Base-by-base conservation (phyloP, 2,113 vertebrate species). In the Reinhardtius hippoglossoides region DNA sequence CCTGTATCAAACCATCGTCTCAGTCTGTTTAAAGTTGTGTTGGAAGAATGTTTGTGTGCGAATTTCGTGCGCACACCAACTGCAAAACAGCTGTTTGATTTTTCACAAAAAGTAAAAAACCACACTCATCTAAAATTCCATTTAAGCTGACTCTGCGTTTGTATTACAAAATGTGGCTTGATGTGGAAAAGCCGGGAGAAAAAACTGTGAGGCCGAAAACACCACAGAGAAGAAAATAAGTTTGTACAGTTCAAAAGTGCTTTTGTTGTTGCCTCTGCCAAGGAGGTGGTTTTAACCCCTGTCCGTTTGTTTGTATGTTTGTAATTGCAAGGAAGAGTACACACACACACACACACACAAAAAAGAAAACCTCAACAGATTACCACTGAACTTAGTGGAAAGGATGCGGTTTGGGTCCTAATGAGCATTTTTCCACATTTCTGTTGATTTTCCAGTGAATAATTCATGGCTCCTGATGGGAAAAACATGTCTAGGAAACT, bases 1-100 rank as follows among this genome's bases (percentile, higher is more conserved):
- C 40, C 26, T 58, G 56, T 75, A 80, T 90, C 80, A 46, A 44
- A 27, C 44, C 1, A 23, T 46, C 59, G 57, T 86, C 66, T 76
- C 27, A n/a, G 54, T 59, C 27, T 70, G 37, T 15, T 15, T 57
- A 2, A 50, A 63, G 48, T 65, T 9, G 7, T 6, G 31, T 31
- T 0, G 31, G 31, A 31, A 1, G 31, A 31, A 7, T 31, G 54
- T 23, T 23, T 56, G 18, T 52, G 50, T 52, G 18, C 1, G 46
- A 8, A 42, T 48, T 15, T 48, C 16, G 15, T 48, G 18, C 44
- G 18, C 4, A 58, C 55, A 20, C 44, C 50, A 42, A 62, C 13
- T 4, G 44, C 37, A 80, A 56, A 78, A 54, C 24, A 20, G 31
- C 14, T 54, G 50, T 21, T 48, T 16, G 44, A 48, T 48, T 48